Percentiles rank a stretch among this genome's conserved stretches.
These are phyloP conservation scores for Nerophis ophidion DNA, from an alignment of 2,113 vertebrate species.

Conservation along the genomic window DNA sequence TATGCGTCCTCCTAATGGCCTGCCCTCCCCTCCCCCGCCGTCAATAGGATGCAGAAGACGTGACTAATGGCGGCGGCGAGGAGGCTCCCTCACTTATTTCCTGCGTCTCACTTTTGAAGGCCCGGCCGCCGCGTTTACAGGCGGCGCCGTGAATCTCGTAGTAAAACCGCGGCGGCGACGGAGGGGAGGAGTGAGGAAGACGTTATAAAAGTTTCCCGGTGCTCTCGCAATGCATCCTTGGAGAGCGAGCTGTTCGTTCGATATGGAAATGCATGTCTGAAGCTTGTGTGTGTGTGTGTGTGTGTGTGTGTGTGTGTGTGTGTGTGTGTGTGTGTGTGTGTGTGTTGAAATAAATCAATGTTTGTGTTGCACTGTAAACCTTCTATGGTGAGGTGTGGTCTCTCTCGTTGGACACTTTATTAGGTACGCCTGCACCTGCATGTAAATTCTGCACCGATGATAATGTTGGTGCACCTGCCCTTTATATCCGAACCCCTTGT, in stretches of 20 bases:
- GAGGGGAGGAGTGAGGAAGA: neutral
- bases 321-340: too few relatives aligned
- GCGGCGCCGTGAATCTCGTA: constrained; percentile 20
- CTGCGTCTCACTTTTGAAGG: constrained; percentile 14
- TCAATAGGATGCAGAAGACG: constrained; percentile 13
- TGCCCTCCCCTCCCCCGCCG: neutral
- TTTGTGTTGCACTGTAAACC: neutral
- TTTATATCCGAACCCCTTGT: too few relatives aligned
- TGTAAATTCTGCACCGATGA: too few relatives aligned
- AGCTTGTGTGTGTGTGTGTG: neutral
- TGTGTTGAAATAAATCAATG: neutral
- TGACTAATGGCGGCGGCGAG: constrained; percentile 16
- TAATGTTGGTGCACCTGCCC: too few relatives aligned
- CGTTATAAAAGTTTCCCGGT: constrained; percentile 15
- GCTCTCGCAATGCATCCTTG: constrained; percentile 12
- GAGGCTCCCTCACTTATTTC: neutral
- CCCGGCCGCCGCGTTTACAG: constrained; percentile 19
- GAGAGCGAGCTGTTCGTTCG: constrained; percentile 18
- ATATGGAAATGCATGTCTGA: constrained; percentile 29
- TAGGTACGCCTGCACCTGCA: neutral
- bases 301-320: too few relatives aligned
- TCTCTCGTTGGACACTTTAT: neutral
- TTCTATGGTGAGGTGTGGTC: neutral
- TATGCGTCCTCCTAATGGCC: constrained; percentile 24
- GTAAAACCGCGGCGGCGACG: constrained; percentile 20